A percentile compares a stretch with the other conserved stretches of the same genome.
Conservation (phyloP, 2,888 invertebrate species). For the Pegoplata infirma region DNA sequence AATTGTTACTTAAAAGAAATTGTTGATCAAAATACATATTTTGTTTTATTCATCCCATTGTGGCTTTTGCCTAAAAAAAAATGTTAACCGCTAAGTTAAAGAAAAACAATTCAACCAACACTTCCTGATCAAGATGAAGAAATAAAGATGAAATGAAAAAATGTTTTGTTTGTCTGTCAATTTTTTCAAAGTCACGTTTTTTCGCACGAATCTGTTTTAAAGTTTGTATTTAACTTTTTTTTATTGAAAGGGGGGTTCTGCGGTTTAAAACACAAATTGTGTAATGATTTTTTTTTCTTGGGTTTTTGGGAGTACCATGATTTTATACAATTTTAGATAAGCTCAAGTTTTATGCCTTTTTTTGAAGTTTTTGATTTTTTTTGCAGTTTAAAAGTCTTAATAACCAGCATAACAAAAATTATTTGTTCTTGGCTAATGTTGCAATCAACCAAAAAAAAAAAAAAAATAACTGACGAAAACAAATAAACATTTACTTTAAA, state of each 20-base stretch:
- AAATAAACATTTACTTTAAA: constrained; percentile 25
- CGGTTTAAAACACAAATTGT: constrained; percentile 38
- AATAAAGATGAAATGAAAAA: constrained; percentile 50
- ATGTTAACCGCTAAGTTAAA: no score
- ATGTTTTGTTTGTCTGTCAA: constrained; percentile 47
- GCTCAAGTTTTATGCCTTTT: constrained; percentile 30
- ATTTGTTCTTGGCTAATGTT: constrained; percentile 34
- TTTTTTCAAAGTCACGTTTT: constrained; percentile 63
- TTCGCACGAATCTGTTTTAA: constrained; percentile 63
- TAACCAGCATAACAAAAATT: constrained; percentile 29
- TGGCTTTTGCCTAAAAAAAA: neutral
- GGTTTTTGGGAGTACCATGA: constrained; percentile 32
- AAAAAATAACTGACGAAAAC: neutral
- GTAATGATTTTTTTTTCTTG: constrained; percentile 43
- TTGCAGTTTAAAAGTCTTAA: constrained; percentile 41
- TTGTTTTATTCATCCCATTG: no score
- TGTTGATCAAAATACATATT: no score
- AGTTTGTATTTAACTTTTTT: constrained; percentile 18
- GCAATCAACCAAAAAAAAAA: constrained; percentile 23
- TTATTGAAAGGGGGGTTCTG: constrained; percentile 1
- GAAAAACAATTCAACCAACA: constrained; percentile 45
- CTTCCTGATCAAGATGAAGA: constrained; percentile 60
- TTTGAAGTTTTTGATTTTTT: constrained; percentile 1
- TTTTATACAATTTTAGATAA: constrained; percentile 42
- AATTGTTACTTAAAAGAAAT: no score